Conservation (phyloP, 2,113 vertebrate species). For the Aegithalos caudatus region DNA sequence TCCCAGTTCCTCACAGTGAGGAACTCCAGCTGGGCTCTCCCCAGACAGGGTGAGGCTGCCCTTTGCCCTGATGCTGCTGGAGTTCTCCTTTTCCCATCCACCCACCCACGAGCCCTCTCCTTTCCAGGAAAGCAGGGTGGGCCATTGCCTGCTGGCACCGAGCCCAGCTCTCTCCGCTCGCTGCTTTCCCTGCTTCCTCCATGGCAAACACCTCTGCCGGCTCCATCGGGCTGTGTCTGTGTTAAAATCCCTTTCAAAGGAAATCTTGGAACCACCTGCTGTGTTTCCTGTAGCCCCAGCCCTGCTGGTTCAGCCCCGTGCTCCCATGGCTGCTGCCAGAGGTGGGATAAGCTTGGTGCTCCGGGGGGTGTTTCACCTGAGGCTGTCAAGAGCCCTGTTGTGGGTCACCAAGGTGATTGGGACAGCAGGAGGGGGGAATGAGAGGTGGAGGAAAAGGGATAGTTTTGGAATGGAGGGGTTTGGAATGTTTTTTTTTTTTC, state of each 20-base stretch:
- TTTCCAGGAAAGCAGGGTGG: neutral
- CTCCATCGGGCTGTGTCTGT: rapidly evolving
- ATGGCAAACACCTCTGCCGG: rapidly evolving
- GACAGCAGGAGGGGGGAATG: neutral
- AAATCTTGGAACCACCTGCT: neutral
- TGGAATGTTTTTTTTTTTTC: neutral
- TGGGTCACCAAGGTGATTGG: neutral
- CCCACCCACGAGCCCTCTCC: neutral
- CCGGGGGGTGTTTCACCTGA: rapidly evolving
- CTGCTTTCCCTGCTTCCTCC: neutral
- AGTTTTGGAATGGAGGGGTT: neutral
- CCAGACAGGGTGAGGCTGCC: neutral
- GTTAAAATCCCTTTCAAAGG: neutral
- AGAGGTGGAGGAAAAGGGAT: neutral
- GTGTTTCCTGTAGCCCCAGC: rapidly evolving
- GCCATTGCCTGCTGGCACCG: rapidly evolving
- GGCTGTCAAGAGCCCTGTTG: neutral
- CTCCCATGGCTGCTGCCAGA: neutral
- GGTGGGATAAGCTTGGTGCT: rapidly evolving
- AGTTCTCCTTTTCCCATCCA: neutral
- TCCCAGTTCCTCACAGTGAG: neutral
- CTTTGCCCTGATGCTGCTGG: neutral
- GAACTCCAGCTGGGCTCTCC: neutral
- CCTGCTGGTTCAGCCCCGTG: neutral
- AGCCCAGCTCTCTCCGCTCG: neutral